Evolutionary conservation across 2,888 invertebrate genomes (phyloP), one percentile per base, ranked within the genome.

Genomic region (Gymnosoma rotundatum): DNA sequence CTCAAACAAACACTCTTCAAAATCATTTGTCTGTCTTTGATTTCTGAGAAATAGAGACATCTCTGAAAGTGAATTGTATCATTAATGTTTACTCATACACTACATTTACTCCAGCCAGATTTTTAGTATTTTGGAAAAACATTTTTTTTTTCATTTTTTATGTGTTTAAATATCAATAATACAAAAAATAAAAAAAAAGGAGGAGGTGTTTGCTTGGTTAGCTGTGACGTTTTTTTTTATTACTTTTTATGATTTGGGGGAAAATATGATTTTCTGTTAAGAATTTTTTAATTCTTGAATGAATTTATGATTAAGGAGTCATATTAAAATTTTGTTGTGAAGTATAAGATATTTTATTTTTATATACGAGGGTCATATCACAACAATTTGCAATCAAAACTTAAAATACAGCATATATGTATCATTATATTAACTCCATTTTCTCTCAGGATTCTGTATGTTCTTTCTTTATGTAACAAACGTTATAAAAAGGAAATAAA

Each of bases 1-100:
- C 10, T 5, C 38, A 16, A 58, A 58, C 16, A 36, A 54, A 63
- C 16, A 48, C n/a, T 58, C 32, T 66, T 36, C 9, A 45, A 60
- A 25, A 61, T 61, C 45, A 69, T 61, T 50, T 74, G 48, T 74
- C 52, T 67, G 52, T 32, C 48, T 56, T 64, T 54, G 16, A 78
- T 74, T 84, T 84, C 84, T 78, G 74, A 81, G 84, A 84, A 84
- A 84, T 78, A 60, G 74, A 81, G 78, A 70, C 80, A 74, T 78
- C 58, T 84, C 64, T 14, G 54, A 80, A 81, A 56, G 81, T 84
- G 81, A 83, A 83, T 80, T 80, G 45, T 56, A 69, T 36, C 63
- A 63, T 50, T 48, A 60, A 73, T 38, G 25, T 38, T 61, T 61
- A 48, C 52, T 66, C 69, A 69, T 58, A 58, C 58, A 38, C 38